phyloP scores from a whole-genome alignment of 2,113 vertebrate species.

The Silurus glanis region DNA sequence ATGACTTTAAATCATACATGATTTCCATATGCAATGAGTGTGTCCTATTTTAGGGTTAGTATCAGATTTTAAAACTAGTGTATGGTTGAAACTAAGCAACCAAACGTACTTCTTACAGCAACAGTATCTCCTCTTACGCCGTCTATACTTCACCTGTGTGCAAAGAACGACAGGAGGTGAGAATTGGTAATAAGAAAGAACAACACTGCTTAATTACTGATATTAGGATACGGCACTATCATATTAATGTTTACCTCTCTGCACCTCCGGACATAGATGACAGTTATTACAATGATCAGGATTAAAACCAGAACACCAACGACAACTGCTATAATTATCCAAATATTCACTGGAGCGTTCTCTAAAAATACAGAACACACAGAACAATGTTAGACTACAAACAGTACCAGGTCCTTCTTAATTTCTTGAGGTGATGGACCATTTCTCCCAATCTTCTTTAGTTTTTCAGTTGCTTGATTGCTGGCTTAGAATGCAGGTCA shows the following conservation, averaged over 20 bases:
- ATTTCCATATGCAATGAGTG: neutral
- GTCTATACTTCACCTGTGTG: constrained; percentile 50
- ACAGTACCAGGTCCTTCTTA: neutral
- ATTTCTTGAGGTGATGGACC: neutral
- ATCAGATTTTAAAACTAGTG: neutral
- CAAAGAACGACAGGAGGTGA: constrained; percentile 37
- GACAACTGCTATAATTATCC: constrained; percentile 64
- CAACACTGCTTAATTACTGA: neutral
- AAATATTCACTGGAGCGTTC: constrained; percentile 47
- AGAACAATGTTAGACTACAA: constrained; percentile 16
- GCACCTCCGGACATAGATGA: constrained; percentile 55
- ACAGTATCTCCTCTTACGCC: constrained; percentile 62
- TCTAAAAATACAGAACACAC: constrained; percentile 52
- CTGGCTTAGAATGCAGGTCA: neutral
- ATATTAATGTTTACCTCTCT: constrained; percentile 59
- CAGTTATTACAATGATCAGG: constrained; percentile 58
- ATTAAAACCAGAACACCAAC: constrained; percentile 57
- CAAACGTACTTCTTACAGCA: constrained; percentile 68
- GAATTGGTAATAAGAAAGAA: neutral
- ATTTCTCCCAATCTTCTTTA: neutral
- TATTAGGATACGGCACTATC: neutral
- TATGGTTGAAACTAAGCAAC: constrained; percentile 4
- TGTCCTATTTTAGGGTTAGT: neutral
- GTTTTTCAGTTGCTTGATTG: neutral
- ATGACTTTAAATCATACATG: neutral